These are phyloP conservation scores for Linurgus olivaceus DNA, from an alignment of 2,797 vertebrate species.

Conservation along the genomic window DNA sequence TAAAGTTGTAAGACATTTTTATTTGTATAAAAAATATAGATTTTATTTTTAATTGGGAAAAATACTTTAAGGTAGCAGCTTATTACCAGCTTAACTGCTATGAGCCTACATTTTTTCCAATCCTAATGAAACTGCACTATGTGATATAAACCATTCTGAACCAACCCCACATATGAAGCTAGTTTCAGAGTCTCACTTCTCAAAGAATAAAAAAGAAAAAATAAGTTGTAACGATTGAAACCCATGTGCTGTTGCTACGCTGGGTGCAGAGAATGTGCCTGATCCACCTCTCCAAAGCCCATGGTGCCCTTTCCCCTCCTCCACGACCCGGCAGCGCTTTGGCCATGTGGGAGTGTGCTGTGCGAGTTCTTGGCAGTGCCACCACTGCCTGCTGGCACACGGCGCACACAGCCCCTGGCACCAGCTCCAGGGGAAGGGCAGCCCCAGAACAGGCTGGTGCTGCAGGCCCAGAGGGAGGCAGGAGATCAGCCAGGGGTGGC, in stretches of 20 bases:
- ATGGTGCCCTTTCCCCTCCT: neutral
- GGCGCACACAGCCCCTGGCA: fast-evolving
- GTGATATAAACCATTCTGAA: neutral
- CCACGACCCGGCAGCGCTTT: neutral
- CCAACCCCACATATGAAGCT: neutral
- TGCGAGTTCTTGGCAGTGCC: fast-evolving
- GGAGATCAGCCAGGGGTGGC: neutral
- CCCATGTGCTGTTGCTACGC: neutral
- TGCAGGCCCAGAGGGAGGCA: neutral
- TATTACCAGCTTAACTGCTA: neutral
- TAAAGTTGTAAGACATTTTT: neutral
- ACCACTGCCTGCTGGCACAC: neutral
- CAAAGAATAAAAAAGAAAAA: neutral
- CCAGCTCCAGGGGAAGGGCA: neutral
- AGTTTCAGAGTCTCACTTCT: neutral
- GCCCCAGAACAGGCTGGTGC: fast-evolving
- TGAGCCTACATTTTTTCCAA: neutral
- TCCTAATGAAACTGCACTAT: neutral
- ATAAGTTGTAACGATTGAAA: neutral
- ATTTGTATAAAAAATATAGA: neutral
- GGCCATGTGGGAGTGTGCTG: neutral
- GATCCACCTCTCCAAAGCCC: neutral
- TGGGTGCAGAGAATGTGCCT: fast-evolving
- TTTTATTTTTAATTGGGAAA: neutral
- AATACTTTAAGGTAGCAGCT: neutral